Conservation (phyloP, 2,797 vertebrate species). For the Champsocephalus gunnari region DNA sequence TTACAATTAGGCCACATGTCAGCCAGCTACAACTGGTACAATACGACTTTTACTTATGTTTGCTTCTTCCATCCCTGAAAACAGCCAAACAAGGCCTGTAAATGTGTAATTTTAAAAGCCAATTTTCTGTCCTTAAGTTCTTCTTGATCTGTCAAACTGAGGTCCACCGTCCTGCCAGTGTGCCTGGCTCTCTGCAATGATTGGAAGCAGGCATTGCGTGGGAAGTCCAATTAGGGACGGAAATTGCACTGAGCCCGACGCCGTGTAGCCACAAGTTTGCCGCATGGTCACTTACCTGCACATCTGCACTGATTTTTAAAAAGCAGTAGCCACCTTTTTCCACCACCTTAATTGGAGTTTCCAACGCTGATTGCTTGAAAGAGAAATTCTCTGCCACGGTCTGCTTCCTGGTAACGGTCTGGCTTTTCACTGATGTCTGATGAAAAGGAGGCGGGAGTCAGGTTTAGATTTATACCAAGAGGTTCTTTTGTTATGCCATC, state of each 20-base stretch:
- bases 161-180: slow-evolving; percentile 43
- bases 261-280: slow-evolving; percentile 87
- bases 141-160: slow-evolving; percentile 31
- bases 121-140: slow-evolving; percentile 38
- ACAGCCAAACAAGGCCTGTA: slow-evolving; percentile 16
- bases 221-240: slow-evolving; percentile 94
- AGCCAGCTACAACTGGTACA: neutral
- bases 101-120: slow-evolving; percentile 34
- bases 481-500: slow-evolving; percentile 57
- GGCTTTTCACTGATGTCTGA: slow-evolving; percentile 74
- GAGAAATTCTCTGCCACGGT: slow-evolving; percentile 69
- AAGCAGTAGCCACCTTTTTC: slow-evolving; percentile 77
- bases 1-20: neutral
- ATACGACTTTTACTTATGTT: slow-evolving; percentile 12
- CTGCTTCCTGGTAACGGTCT: slow-evolving; percentile 75
- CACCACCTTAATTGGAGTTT: slow-evolving; percentile 74
- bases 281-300: slow-evolving; percentile 92
- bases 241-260: slow-evolving; percentile 88
- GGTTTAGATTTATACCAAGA: slow-evolving; percentile 73
- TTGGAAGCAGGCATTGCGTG: slow-evolving; percentile 92
- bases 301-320: slow-evolving; percentile 90
- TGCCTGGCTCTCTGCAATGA: slow-evolving; percentile 68
- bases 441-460: slow-evolving; percentile 60
- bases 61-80: slow-evolving; percentile 8
- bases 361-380: slow-evolving; percentile 69